phyloP scores from a whole-genome alignment of 2,797 vertebrate genomes.

The Semaprochilodus insignis region DNA sequence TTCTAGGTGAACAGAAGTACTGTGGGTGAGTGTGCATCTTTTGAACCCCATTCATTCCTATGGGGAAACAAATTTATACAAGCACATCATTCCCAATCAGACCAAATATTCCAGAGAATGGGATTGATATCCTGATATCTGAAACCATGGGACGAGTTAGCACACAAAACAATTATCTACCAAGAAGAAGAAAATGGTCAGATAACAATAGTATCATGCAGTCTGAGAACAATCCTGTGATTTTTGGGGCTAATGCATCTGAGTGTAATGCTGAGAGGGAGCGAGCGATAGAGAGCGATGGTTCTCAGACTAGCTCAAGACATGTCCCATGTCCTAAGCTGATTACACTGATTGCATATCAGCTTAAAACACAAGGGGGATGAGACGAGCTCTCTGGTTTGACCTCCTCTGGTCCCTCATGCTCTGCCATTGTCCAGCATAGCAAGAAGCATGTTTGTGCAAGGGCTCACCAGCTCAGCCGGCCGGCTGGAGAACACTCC shows the following conservation, averaged over 20 bases:
- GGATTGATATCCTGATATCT: too few relatives aligned
- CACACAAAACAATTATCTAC: too few relatives aligned
- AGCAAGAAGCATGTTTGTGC: slow-evolving; percentile 82
- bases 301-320: slow-evolving; percentile 68
- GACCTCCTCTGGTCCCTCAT: slow-evolving; percentile 84
- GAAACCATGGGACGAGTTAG: too few relatives aligned
- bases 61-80: too few relatives aligned
- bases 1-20: too few relatives aligned
- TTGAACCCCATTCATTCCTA: too few relatives aligned
- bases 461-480: slow-evolving; percentile 77
- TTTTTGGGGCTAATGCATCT: neutral
- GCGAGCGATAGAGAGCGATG: slow-evolving; percentile 30
- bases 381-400: slow-evolving; percentile 76
- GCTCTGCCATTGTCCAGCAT: slow-evolving; percentile 83
- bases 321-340: slow-evolving; percentile 74
- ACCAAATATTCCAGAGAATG: too few relatives aligned
- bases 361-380: slow-evolving; percentile 75
- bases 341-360: slow-evolving; percentile 85
- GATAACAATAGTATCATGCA: too few relatives aligned
- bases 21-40: too few relatives aligned
- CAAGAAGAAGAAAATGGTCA: too few relatives aligned
- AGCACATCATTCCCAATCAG: too few relatives aligned
- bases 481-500: slow-evolving; percentile 68
- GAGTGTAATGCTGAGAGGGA: neutral
- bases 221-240: neutral